Conservation (phyloP, 1,140 invertebrate genomes). For the Lethrus apterus region DNA sequence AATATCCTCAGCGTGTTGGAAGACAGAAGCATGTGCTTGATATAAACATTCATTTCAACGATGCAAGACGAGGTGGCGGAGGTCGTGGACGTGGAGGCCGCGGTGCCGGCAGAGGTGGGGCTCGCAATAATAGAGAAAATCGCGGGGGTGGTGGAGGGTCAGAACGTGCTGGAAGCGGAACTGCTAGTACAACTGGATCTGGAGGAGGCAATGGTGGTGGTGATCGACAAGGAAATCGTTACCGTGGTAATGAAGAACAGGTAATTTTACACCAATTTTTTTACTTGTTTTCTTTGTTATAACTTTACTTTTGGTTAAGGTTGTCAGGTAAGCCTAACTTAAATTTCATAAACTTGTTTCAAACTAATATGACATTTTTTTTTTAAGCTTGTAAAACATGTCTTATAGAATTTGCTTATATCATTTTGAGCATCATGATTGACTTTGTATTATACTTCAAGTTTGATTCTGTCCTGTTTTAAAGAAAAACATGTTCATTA, state of each 20-base stretch:
- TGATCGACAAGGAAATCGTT: constrained; percentile 29
- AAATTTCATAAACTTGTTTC: no score
- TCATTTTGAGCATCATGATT: no score
- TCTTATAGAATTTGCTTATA: no score
- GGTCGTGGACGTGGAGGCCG: constrained; percentile 52
- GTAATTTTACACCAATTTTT: no score
- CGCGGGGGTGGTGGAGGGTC: constrained; percentile 20
- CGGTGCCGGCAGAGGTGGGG: constrained; percentile 28
- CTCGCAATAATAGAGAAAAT: constrained; percentile 25
- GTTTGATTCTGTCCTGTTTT: no score
- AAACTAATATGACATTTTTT: no score
- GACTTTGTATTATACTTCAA: no score
- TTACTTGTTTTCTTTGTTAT: no score
- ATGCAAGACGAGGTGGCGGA: constrained; percentile 62
- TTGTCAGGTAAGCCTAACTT: no score
- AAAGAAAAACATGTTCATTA: no score
- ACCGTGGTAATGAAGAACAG: constrained; percentile 36
- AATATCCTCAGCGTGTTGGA: constrained; percentile 80
- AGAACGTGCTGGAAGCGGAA: constrained; percentile 28
- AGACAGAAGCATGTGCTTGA: constrained; percentile 79
- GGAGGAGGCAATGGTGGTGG: constrained; percentile 39
- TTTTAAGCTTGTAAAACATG: no score
- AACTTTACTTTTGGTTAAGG: no score
- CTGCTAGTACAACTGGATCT: constrained; percentile 24
- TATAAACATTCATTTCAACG: constrained; percentile 85